Percentiles rank a stretch among this genome's conserved stretches.
These are phyloP conservation scores for Corvus cornix DNA, from an alignment of 2,113 vertebrate species.

Conservation along the genomic window DNA sequence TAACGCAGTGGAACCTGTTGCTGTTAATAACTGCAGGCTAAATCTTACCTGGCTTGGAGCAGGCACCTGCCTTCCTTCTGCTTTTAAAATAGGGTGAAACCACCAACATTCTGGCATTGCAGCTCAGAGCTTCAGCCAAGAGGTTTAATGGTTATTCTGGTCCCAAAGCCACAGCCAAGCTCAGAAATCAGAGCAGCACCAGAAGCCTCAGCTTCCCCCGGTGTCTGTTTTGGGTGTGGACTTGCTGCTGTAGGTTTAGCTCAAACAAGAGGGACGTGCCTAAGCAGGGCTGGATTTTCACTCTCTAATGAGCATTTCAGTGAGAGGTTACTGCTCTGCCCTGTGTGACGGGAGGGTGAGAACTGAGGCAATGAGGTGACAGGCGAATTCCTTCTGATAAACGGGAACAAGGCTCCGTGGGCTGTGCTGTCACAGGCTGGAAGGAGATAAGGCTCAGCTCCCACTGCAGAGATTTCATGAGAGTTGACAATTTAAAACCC, in stretches of 20 bases:
- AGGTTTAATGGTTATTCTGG: background rate
- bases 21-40: background rate
- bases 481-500: background rate
- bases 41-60: background rate
- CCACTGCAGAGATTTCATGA: background rate
- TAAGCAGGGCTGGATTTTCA: background rate
- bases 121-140: background rate
- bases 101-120: rapidly evolving
- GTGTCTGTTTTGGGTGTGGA: background rate
- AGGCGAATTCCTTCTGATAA: background rate
- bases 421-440: background rate
- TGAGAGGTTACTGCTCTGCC: background rate
- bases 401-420: rapidly evolving
- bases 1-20: background rate
- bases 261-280: background rate
- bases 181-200: background rate
- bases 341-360: background rate
- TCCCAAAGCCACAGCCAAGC: background rate
- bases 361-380: background rate
- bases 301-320: background rate
- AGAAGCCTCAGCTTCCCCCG: background rate
- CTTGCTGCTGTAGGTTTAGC: background rate
- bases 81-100: background rate
- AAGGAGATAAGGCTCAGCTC: background rate
- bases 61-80: background rate